Percentiles rank a stretch among this genome's conserved stretches.
Conservation (phyloP, 2,797 vertebrate species). For the Sparidentex hasta region DNA sequence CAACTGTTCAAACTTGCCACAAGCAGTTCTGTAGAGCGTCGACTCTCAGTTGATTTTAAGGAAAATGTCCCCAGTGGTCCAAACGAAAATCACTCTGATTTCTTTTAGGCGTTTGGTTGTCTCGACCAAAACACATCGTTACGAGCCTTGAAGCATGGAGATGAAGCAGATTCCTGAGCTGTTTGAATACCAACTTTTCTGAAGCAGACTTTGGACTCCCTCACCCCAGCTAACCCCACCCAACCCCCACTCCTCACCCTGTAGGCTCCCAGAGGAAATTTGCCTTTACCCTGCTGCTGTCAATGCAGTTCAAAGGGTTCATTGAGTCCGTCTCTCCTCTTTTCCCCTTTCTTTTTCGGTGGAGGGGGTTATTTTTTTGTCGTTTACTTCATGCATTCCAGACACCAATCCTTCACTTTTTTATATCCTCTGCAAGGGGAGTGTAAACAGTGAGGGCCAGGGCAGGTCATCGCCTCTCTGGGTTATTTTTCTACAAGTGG, state of each 20-base stretch:
- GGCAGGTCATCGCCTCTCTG: conserved; percentile 36
- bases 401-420: conserved; percentile 67
- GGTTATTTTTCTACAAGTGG: background rate
- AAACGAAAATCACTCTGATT: conserved; percentile 6
- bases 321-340: conserved; percentile 73
- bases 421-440: conserved; percentile 39
- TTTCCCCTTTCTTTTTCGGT: conserved; percentile 54
- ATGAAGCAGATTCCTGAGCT: conserved; percentile 73
- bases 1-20: background rate
- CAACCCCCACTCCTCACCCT: conserved; percentile 81
- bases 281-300: conserved; percentile 79
- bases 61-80: background rate
- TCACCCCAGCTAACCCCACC: conserved; percentile 85
- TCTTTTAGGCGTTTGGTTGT: background rate
- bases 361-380: conserved; percentile 73
- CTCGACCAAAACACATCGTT: conserved; percentile 9
- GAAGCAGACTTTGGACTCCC: conserved; percentile 74
- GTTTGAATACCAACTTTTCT: conserved; percentile 68
- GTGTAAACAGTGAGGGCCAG: conserved; percentile 62
- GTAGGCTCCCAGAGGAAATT: conserved; percentile 81
- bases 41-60: fast-evolving
- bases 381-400: conserved; percentile 81
- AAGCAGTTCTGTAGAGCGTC: background rate
- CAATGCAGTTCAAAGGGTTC: conserved; percentile 84
- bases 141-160: conserved; percentile 32